Conservation (phyloP, 2,113 vertebrate species). For the Labrus mixtus region DNA sequence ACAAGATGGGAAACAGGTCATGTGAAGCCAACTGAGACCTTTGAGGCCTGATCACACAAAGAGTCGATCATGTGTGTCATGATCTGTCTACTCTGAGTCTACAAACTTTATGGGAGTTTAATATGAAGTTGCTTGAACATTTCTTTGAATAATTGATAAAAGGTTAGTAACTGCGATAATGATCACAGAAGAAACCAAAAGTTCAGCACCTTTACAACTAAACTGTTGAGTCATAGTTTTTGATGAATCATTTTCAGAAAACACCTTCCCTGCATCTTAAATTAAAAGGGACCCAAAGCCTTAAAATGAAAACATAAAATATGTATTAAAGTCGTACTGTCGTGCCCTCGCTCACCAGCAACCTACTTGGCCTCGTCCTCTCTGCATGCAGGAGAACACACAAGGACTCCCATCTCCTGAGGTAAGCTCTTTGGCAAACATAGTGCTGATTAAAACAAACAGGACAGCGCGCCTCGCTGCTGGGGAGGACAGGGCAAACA, state of each 20-base stretch:
- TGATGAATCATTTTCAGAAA: background rate
- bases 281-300: background rate
- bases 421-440: constrained; percentile 81
- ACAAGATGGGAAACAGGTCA: too few species aligned
- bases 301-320: constrained; percentile 17
- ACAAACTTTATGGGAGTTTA: too few species aligned
- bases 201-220: background rate
- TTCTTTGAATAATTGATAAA: too few species aligned
- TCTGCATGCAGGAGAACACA: constrained; percentile 55
- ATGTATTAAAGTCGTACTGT: constrained; percentile 19
- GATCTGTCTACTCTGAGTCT: too few species aligned
- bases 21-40: too few species aligned
- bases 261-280: background rate
- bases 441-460: constrained; percentile 83
- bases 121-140: too few species aligned
- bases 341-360: background rate
- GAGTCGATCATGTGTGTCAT: too few species aligned
- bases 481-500: constrained; percentile 74
- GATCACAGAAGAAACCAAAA: background rate
- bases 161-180: too few species aligned
- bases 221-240: background rate
- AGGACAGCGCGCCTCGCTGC: constrained; percentile 63
- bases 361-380: constrained; percentile 48
- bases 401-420: constrained; percentile 75
- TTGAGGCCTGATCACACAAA: too few species aligned